phyloP scores from a whole-genome alignment of 1,140 invertebrate genomes.

The Acromyrmex echinatior region DNA sequence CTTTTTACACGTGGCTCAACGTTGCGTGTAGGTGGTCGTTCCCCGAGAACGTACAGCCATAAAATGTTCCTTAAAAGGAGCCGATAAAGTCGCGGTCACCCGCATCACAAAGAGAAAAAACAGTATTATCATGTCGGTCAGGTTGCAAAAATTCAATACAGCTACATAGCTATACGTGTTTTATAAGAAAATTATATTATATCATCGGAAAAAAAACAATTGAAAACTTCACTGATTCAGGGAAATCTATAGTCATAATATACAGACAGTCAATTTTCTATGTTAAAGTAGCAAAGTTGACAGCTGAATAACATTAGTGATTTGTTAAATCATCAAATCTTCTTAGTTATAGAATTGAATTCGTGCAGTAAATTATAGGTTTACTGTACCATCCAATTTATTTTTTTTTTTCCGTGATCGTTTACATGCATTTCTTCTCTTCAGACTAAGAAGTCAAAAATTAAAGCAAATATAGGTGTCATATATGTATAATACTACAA shows the following conservation, averaged over 20 bases:
- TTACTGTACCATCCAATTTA: no score
- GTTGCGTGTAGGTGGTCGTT: conserved; percentile 67
- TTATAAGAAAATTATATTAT: not conserved
- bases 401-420: not conserved
- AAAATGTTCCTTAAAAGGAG: conserved; percentile 70
- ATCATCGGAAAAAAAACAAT: no score
- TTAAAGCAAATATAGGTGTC: not conserved
- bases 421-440: not conserved
- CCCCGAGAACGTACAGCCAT: conserved; percentile 61
- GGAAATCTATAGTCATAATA: no score
- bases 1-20: conserved; percentile 24
- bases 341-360: no score
- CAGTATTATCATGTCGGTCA: conserved; percentile 40
- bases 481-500: not conserved
- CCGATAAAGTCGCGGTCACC: conserved; percentile 72
- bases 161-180: not conserved
- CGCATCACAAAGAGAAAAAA: conserved; percentile 57
- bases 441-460: not conserved
- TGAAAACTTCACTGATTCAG: no score
- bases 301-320: no score
- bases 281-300: no score
- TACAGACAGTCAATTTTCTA: no score
- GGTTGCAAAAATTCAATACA: conserved; percentile 35
- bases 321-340: no score
- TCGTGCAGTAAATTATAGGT: no score